Evolutionary conservation across 2,113 vertebrate genomes (phyloP).

Genomic region (Phoenicopterus ruber): DNA sequence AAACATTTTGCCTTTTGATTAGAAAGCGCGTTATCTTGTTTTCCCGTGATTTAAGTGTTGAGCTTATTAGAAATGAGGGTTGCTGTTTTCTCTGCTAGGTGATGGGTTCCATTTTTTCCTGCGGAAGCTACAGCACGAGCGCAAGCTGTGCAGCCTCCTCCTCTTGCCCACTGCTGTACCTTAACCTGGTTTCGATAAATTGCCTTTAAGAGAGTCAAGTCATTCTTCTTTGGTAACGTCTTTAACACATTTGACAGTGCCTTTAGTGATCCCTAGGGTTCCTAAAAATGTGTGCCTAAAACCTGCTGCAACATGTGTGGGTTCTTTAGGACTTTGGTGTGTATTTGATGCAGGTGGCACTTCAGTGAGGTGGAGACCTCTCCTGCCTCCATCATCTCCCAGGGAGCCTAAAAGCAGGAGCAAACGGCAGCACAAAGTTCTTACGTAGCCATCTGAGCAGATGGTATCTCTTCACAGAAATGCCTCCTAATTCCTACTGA

Average conservation of each 20-base stretch:
- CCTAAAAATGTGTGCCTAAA: background rate
- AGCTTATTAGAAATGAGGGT: background rate
- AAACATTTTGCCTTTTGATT: background rate
- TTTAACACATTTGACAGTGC: background rate
- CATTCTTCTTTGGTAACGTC: background rate
- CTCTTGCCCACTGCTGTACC: background rate
- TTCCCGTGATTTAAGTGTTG: background rate
- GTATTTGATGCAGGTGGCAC: background rate
- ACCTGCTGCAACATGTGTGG: background rate
- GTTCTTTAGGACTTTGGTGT: background rate
- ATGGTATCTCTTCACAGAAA: background rate
- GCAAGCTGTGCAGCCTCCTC: background rate
- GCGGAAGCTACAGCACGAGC: background rate
- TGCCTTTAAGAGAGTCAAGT: background rate
- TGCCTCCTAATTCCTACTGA: background rate
- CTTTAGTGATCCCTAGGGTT: background rate
- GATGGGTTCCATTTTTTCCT: background rate
- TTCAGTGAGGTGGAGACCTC: background rate
- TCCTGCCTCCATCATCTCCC: background rate
- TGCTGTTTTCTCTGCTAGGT: background rate
- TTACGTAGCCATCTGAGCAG: background rate
- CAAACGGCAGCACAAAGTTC: background rate
- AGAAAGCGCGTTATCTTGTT: background rate
- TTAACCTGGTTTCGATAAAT: background rate
- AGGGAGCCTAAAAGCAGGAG: background rate